Conservation (phyloP, 2,113 vertebrate species). For the Setophaga coronata region DNA sequence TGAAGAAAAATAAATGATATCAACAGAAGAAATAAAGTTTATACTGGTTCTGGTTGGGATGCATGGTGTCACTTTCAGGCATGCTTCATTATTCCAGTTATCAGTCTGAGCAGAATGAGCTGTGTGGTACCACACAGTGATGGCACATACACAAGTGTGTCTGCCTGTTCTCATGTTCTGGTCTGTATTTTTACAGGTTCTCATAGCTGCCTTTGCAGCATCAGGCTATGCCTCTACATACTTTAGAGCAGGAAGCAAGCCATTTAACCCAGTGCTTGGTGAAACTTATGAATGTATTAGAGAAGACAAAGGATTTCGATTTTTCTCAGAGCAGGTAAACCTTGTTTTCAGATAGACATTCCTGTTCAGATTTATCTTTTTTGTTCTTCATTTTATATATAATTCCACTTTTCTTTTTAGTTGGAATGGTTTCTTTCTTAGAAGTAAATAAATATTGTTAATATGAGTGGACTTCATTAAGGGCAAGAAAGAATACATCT, state of each 20-base stretch:
- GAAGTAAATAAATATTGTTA: neutral
- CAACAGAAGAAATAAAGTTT: neutral
- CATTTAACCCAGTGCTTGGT: conserved; percentile 97
- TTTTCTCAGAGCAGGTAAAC: conserved; percentile 95
- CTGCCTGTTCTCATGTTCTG: neutral
- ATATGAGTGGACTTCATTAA: neutral
- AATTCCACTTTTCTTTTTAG: neutral
- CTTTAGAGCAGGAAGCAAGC: conserved; percentile 98
- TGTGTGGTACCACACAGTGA: neutral
- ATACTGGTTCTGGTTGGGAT: neutral
- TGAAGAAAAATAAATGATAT: neutral
- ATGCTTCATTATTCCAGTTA: neutral
- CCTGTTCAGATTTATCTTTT: neutral
- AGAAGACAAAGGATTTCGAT: conserved; percentile 98
- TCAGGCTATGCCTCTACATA: conserved; percentile 98
- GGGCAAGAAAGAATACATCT: neutral
- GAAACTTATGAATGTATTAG: conserved; percentile 97
- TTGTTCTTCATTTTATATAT: neutral
- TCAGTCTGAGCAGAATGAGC: neutral
- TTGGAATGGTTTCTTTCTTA: neutral
- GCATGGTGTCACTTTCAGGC: neutral
- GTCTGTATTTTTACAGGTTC: conserved; percentile 80
- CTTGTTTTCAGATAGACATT: neutral
- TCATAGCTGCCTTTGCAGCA: conserved; percentile 95
- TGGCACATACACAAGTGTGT: neutral